Percentiles rank a stretch among this genome's conserved stretches.
phyloP scores from a whole-genome alignment of 2,888 invertebrate genomes.

The Epirrhoe alternata region DNA sequence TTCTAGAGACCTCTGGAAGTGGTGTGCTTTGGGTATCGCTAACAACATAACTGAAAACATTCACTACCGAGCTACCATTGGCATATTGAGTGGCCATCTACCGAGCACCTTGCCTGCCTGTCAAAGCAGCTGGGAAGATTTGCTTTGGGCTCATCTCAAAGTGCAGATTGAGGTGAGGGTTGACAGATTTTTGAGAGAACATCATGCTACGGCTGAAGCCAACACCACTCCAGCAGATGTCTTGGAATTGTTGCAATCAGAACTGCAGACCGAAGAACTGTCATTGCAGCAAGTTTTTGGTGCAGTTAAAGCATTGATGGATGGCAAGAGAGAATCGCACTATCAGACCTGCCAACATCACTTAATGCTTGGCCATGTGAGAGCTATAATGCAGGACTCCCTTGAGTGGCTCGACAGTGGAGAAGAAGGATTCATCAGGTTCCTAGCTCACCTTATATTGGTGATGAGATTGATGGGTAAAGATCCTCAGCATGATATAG shows the following conservation, averaged over 20 bases:
- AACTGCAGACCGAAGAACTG: conserved; percentile 68
- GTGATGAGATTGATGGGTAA: conserved; percentile 93
- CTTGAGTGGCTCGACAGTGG: conserved; percentile 86
- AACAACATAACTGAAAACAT: conserved; percentile 83
- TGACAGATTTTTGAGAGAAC: conserved; percentile 86
- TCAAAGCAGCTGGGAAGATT: conserved; percentile 93
- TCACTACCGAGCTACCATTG: conserved; percentile 88
- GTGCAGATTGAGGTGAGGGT: conserved; percentile 93
- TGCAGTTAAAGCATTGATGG: conserved; percentile 76
- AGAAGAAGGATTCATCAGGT: conserved; percentile 88
- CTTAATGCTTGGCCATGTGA: conserved; percentile 93
- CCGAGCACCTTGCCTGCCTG: conserved; percentile 90
- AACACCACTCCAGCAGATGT: conserved; percentile 74
- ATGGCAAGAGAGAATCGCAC: conserved; percentile 86
- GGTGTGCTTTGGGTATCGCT: conserved; percentile 88
- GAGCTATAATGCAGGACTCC: conserved; percentile 89
- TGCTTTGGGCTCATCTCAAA: conserved; percentile 94
- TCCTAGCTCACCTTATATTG: conserved; percentile 93
- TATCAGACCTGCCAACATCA: conserved; percentile 93
- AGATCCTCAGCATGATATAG: conserved; percentile 88
- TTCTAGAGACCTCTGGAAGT: conserved; percentile 91
- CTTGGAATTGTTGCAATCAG: conserved; percentile 71
- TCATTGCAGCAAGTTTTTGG: conserved; percentile 75
- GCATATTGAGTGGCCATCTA: conserved; percentile 93
- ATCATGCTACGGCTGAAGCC: conserved; percentile 76